Evolutionary conservation across 2,113 vertebrate genomes (phyloP).

Genomic region (Xyrauchen texanus): DNA sequence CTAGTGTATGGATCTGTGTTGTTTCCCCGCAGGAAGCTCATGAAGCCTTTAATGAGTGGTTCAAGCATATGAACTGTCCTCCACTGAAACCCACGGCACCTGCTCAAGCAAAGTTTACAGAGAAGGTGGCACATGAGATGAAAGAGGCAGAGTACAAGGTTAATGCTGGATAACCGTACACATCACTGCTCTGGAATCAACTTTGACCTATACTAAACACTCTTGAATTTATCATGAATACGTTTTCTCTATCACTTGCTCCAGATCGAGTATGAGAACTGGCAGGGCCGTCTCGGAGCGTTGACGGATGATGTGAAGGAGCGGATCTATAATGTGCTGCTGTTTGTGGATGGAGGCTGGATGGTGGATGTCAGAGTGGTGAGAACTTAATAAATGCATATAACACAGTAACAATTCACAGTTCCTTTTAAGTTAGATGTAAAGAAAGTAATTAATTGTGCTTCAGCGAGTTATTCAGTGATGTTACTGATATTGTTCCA

Average conservation of each 20-base stretch:
- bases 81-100: slow-evolving; percentile 86
- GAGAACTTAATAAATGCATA: slow-evolving; percentile 14
- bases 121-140: slow-evolving; percentile 93
- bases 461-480: too few relatives aligned
- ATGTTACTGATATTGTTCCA: too few relatives aligned
- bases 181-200: too few relatives aligned
- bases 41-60: slow-evolving; percentile 96
- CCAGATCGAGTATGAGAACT: slow-evolving; percentile 83
- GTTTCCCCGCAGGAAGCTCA: slow-evolving; percentile 86
- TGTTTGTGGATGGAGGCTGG: slow-evolving; percentile 98
- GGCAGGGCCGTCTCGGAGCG: slow-evolving; percentile 86
- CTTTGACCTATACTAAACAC: neutral
- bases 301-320: slow-evolving; percentile 93
- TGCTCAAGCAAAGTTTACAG: slow-evolving; percentile 88
- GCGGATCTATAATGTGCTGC: slow-evolving; percentile 95
- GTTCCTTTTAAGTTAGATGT: too few relatives aligned
- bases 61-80: slow-evolving; percentile 88
- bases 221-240: neutral
- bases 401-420: too few relatives aligned
- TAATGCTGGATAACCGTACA: too few relatives aligned
- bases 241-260: neutral
- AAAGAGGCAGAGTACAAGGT: slow-evolving; percentile 90
- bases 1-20: slow-evolving; percentile 34
- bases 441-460: too few relatives aligned
- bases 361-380: slow-evolving; percentile 97